These are phyloP conservation scores for Drosophila glabriapex DNA, from an alignment of 2,888 invertebrate genomes.

Conservation along the genomic window DNA sequence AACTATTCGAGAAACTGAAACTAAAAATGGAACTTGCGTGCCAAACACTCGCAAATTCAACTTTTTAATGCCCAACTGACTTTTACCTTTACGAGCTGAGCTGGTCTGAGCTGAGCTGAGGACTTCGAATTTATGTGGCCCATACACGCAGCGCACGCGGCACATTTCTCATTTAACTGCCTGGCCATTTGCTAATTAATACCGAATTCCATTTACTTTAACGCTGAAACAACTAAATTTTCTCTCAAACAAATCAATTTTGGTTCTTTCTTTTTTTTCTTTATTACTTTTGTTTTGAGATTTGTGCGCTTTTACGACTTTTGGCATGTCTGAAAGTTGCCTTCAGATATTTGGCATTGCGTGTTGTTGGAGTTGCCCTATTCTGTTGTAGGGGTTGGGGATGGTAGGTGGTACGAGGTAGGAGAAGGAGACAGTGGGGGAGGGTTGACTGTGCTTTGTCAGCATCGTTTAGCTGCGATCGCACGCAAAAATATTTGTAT, in stretches of 20 bases:
- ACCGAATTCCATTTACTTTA: conserved; percentile 74
- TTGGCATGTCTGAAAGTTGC: conserved; percentile 62
- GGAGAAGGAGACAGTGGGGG: too few relatives aligned
- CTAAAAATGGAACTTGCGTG: conserved; percentile 63
- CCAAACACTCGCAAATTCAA: conserved; percentile 69
- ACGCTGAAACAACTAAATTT: conserved; percentile 76
- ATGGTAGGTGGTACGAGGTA: rapidly evolving
- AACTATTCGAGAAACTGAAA: conserved; percentile 48
- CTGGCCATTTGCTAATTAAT: conserved; percentile 83
- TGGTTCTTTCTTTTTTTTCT: conserved; percentile 33
- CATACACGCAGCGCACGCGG: conserved; percentile 68
- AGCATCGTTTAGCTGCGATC: conserved; percentile 59
- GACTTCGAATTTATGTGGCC: conserved; percentile 62
- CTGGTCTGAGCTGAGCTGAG: not conserved
- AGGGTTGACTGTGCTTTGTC: conserved; percentile 38
- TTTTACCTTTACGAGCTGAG: conserved; percentile 57
- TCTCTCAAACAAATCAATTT: conserved; percentile 73
- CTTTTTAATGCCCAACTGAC: conserved; percentile 62
- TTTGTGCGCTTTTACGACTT: conserved; percentile 78
- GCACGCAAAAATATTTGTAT: conserved; percentile 76
- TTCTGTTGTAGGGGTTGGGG: not conserved
- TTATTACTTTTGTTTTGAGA: conserved; percentile 60
- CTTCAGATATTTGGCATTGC: conserved; percentile 36
- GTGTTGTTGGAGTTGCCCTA: conserved; percentile 33
- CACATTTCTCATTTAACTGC: conserved; percentile 81